Evolutionary conservation across 2,888 invertebrate genomes (phyloP).

Genomic region (Aleiodes testaceus): DNA sequence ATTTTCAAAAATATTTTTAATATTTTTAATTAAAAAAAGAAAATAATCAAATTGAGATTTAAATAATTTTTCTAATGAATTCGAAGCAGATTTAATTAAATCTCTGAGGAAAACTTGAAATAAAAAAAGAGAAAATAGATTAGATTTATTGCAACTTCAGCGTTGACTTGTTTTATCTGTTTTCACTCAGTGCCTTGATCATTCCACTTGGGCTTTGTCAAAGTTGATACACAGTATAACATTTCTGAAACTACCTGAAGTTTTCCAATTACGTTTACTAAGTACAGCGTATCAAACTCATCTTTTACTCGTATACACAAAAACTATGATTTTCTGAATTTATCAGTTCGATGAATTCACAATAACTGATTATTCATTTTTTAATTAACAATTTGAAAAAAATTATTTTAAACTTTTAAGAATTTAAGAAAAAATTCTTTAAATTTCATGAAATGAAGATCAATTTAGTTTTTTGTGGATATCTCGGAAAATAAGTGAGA

Average conservation of each 20-base stretch:
- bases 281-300: constrained; percentile 4
- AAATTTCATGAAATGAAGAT: background rate
- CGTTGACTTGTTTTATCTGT: constrained; percentile 16
- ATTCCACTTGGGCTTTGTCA: constrained; percentile 28
- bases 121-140: constrained; percentile 1
- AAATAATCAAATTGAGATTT: no score
- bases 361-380: no score
- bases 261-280: constrained; percentile 57
- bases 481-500: background rate
- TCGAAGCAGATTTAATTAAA: constrained; percentile 30
- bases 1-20: no score
- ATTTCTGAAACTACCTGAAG: constrained; percentile 47
- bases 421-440: background rate
- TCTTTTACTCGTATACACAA: background rate
- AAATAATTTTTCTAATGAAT: no score
- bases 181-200: constrained; percentile 19
- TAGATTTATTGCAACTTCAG: constrained; percentile 19
- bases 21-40: no score
- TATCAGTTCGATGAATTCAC: constrained; percentile 18
- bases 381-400: no score
- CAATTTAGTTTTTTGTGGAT: no score
- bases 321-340: constrained; percentile 16
- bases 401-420: background rate
- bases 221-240: constrained; percentile 19
- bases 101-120: background rate